phyloP scores from a whole-genome alignment of 2,113 vertebrate species.

The Peucedramus taeniatus region DNA sequence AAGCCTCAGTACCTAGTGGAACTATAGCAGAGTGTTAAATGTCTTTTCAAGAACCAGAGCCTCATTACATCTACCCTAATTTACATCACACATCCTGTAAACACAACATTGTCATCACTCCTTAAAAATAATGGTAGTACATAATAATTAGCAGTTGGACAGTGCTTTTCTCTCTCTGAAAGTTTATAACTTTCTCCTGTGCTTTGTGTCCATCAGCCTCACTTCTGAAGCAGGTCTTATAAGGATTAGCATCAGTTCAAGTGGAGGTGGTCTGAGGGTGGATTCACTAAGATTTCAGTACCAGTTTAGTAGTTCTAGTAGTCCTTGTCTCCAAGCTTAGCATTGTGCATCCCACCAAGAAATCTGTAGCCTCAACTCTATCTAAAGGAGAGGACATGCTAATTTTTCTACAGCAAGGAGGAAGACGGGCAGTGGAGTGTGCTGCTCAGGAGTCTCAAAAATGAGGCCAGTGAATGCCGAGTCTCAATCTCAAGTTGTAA shows the following conservation, averaged over 20 bases:
- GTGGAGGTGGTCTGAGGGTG: not conserved
- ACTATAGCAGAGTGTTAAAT: not conserved
- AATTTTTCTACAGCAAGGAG: not conserved
- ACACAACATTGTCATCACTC: not conserved
- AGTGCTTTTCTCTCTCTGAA: not conserved
- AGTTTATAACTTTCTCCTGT: not conserved
- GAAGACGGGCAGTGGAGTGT: not conserved
- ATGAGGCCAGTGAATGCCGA: not conserved
- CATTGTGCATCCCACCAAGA: not conserved
- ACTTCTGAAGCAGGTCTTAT: not conserved
- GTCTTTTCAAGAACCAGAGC: not conserved
- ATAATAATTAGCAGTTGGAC: not conserved
- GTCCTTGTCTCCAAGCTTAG: not conserved
- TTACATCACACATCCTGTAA: not conserved
- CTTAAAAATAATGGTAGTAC: not conserved
- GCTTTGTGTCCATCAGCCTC: not conserved
- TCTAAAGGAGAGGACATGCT: not conserved
- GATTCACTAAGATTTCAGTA: not conserved
- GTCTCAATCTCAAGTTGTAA: not conserved
- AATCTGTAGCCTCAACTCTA: not conserved
- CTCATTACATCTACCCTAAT: not conserved
- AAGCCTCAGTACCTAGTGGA: not conserved
- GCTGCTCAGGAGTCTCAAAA: not conserved
- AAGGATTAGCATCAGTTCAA: not conserved
- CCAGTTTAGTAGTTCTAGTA: not conserved